Conservation (phyloP, 2,888 invertebrate species). For the Laothoe populi region DNA sequence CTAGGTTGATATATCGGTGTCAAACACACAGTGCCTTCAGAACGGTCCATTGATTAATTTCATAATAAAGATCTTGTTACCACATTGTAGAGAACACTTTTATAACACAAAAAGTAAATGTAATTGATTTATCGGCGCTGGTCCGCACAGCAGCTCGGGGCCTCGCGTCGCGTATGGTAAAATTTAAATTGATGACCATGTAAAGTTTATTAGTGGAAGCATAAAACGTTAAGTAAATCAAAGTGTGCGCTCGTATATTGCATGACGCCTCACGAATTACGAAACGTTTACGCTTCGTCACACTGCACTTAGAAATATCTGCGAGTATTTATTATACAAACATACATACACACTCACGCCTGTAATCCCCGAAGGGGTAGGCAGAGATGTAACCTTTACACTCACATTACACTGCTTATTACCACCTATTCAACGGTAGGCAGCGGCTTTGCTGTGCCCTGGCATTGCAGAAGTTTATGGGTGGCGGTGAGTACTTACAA, state of each 20-base stretch:
- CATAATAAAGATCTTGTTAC: slow-evolving; percentile 30
- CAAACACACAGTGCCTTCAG: slow-evolving; percentile 7
- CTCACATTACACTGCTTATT: too few species aligned
- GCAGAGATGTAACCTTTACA: too few species aligned
- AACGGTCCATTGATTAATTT: slow-evolving; percentile 22
- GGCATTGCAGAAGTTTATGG: too few species aligned
- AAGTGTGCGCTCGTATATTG: slow-evolving; percentile 55
- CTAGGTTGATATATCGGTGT: slow-evolving; percentile 5
- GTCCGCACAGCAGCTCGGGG: slow-evolving; percentile 58
- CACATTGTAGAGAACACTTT: slow-evolving; percentile 39
- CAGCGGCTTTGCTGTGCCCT: too few species aligned
- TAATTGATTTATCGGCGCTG: slow-evolving; percentile 68
- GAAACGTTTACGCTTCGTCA: not conserved
- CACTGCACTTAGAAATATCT: not conserved
- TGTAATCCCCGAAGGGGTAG: too few species aligned
- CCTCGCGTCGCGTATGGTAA: slow-evolving; percentile 60
- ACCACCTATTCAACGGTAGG: too few species aligned
- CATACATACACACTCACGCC: too few species aligned
- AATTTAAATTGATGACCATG: slow-evolving; percentile 80
- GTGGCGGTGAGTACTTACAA: too few species aligned
- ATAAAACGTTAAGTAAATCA: slow-evolving; percentile 76
- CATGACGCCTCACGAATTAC: slow-evolving; percentile 47
- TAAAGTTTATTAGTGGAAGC: slow-evolving; percentile 75
- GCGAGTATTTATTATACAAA: too few species aligned
- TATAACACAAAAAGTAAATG: slow-evolving; percentile 52